Percentiles rank a stretch among this genome's conserved stretches.
Conservation (phyloP, 2,797 vertebrate genomes). For the Phaenicophaeus curvirostris region DNA sequence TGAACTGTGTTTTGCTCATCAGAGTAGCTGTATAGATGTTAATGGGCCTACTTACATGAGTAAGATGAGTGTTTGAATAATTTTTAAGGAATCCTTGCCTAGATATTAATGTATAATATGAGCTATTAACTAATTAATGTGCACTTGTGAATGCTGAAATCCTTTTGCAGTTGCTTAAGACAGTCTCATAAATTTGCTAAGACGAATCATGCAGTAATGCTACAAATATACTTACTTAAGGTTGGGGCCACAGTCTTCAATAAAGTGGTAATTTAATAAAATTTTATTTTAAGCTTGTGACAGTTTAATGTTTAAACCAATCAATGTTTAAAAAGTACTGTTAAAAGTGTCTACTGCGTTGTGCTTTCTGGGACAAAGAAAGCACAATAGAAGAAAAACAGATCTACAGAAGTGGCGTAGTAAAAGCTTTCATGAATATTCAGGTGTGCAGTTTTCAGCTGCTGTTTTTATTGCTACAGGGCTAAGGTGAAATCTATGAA, state of each 20-base stretch:
- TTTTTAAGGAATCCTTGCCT: not conserved
- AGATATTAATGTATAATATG: slow-evolving; percentile 18
- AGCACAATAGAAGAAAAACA: slow-evolving; percentile 46
- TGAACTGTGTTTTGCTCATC: not conserved
- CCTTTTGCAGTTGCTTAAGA: not conserved
- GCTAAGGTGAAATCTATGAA: slow-evolving; percentile 42
- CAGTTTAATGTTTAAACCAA: slow-evolving; percentile 71
- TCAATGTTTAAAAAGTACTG: slow-evolving; percentile 65
- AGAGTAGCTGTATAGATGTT: not conserved
- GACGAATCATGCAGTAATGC: not conserved
- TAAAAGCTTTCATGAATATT: slow-evolving; percentile 69
- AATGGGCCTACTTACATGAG: not conserved
- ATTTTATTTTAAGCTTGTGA: slow-evolving; percentile 70
- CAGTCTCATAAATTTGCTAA: not conserved
- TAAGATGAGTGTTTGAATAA: not conserved
- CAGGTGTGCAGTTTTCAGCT: slow-evolving; percentile 57
- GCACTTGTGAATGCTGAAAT: not conserved
- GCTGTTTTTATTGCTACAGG: slow-evolving; percentile 43
- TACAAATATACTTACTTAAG: slow-evolving; percentile 36
- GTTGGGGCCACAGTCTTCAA: slow-evolving; percentile 50
- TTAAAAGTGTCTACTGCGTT: slow-evolving; percentile 60
- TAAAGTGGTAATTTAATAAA: slow-evolving; percentile 68
- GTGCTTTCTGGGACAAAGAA: slow-evolving; percentile 51
- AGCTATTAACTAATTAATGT: slow-evolving; percentile 17
- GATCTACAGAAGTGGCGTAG: slow-evolving; percentile 53